Percentiles rank a stretch among this genome's conserved stretches.
These are phyloP conservation scores for Raphicerus campestris DNA, from an alignment of 2,113 vertebrate species.

Conservation along the genomic window DNA sequence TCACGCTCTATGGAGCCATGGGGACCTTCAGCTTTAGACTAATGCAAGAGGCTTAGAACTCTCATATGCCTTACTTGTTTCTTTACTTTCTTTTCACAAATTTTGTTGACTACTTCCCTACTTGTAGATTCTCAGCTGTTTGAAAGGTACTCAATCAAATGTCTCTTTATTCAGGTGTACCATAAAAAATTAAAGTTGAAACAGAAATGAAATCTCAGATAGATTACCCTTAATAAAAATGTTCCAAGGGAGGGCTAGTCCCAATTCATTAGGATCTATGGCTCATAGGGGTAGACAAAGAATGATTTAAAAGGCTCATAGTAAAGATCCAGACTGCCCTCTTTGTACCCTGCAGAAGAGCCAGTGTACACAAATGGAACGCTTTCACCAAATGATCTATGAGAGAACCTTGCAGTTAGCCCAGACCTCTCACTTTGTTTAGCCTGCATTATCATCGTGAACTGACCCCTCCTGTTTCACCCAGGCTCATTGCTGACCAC, in stretches of 20 bases:
- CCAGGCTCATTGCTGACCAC: background rate
- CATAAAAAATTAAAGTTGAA: background rate
- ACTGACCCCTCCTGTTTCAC: background rate
- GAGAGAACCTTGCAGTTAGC: background rate
- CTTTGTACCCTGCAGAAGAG: background rate
- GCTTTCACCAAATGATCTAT: background rate
- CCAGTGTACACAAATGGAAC: background rate
- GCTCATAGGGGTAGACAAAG: background rate
- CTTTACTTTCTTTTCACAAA: background rate
- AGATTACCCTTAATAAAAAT: background rate
- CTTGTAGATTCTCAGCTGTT: background rate
- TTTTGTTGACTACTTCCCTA: background rate
- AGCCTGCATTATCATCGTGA: background rate
- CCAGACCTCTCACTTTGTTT: background rate
- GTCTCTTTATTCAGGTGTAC: background rate
- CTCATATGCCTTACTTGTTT: background rate
- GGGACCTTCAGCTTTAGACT: background rate
- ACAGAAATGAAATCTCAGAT: background rate
- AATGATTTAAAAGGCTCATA: background rate
- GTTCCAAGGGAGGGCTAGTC: background rate
- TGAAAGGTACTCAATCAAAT: background rate
- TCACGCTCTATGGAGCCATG: background rate
- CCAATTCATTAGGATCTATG: background rate
- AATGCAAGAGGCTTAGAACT: background rate
- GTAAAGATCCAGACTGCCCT: background rate